A percentile compares a stretch with the other conserved stretches of the same genome.
These are phyloP conservation scores for Irena cyanogastra DNA, from an alignment of 2,113 vertebrate genomes.

Conservation along the genomic window DNA sequence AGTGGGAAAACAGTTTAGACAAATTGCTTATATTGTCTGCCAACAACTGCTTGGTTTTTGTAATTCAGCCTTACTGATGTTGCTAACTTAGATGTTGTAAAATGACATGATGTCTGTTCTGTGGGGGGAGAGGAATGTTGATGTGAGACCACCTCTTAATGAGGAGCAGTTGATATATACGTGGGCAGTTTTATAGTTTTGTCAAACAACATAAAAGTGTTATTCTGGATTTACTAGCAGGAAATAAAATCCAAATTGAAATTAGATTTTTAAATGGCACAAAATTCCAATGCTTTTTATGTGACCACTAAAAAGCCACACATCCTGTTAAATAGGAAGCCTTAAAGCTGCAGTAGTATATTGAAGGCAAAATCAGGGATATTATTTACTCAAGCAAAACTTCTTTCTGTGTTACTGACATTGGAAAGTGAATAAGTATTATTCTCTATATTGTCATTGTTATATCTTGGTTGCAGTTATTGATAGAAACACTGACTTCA, in stretches of 20 bases:
- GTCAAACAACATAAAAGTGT: constrained; percentile 15
- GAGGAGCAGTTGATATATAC: not conserved
- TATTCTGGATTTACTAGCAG: constrained; percentile 17
- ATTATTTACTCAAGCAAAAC: not conserved
- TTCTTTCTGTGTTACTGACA: not conserved
- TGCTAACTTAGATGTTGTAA: not conserved
- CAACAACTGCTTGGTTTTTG: not conserved
- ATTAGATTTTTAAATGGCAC: constrained; percentile 10
- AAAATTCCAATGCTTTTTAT: not conserved
- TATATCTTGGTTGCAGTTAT: not conserved
- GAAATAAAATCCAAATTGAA: constrained; percentile 27
- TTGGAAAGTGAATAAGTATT: not conserved
- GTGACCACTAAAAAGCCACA: not conserved
- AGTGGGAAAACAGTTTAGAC: not conserved
- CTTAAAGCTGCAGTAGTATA: not conserved
- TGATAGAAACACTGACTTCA: not conserved
- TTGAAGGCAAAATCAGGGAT: not conserved
- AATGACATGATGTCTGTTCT: not conserved
- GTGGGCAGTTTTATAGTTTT: not conserved
- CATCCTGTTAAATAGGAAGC: not conserved
- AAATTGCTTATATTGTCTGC: not conserved
- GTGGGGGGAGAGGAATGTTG: not conserved
- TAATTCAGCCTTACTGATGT: not conserved
- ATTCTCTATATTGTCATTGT: not conserved
- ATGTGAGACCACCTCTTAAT: not conserved